phyloP scores from a whole-genome alignment of 2,113 vertebrate species.

The Polyodon spathula region DNA sequence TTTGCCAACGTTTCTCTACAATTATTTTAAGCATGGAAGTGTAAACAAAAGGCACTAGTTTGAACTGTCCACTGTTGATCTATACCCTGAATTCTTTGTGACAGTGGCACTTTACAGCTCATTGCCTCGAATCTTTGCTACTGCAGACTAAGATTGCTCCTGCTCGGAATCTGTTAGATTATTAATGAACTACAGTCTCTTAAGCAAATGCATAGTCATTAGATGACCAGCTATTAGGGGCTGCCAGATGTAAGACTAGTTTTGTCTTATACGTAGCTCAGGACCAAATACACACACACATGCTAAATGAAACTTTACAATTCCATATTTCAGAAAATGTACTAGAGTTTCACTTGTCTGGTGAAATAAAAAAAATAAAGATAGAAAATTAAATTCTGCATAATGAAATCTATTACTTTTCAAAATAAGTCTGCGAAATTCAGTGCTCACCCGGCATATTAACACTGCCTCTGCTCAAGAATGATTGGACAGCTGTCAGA shows the following conservation, averaged over 20 bases:
- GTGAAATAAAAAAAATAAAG: no score
- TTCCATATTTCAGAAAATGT: no score
- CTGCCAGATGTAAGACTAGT: conserved; percentile 54
- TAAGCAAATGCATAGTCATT: conserved; percentile 79
- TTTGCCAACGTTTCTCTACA: conserved; percentile 1
- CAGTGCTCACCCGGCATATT: no score
- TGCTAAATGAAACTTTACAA: no score
- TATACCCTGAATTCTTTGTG: conserved; percentile 49
- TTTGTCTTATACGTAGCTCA: conserved; percentile 13
- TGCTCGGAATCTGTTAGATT: conserved; percentile 67
- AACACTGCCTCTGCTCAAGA: no score
- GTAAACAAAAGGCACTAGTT: conserved; percentile 3
- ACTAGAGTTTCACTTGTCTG: no score
- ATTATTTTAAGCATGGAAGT: not conserved
- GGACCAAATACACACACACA: no score
- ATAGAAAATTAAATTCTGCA: no score
- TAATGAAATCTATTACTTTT: no score
- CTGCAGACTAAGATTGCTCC: conserved; percentile 64
- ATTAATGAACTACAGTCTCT: conserved; percentile 70
- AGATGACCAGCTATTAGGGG: conserved; percentile 71
- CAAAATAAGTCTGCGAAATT: no score
- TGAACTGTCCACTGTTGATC: conserved; percentile 13
- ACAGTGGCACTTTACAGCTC: conserved; percentile 71
- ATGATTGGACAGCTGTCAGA: no score
- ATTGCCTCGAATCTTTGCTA: conserved; percentile 58